Evolutionary conservation across 2,113 vertebrate species (phyloP).

Genomic region (Brachyistius frenatus): DNA sequence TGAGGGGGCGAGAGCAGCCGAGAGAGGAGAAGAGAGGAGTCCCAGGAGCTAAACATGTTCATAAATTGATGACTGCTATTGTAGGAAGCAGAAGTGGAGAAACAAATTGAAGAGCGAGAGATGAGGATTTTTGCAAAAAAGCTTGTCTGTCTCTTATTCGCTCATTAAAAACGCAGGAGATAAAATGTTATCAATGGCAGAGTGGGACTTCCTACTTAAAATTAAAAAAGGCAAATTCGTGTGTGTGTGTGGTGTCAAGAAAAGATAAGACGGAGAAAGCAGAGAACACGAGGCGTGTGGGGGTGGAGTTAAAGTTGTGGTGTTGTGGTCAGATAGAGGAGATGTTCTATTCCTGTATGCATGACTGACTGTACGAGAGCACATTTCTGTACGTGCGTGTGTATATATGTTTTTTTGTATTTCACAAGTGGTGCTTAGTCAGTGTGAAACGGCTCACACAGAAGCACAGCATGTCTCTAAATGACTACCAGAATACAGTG

Average conservation of each 20-base stretch:
- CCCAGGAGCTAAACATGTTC: constrained; percentile 51
- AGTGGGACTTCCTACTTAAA: constrained; percentile 38
- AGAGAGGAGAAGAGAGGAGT: constrained; percentile 29
- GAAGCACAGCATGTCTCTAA: neutral
- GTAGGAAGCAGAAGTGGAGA: constrained; percentile 31
- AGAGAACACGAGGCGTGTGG: neutral
- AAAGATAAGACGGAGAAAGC: constrained; percentile 14
- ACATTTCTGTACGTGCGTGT: neutral
- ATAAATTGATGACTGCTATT: constrained; percentile 57
- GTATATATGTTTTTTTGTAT: neutral
- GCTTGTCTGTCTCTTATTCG: constrained; percentile 28
- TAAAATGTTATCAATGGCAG: constrained; percentile 44
- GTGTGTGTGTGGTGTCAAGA: neutral
- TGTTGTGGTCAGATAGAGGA: neutral
- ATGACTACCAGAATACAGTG: constrained; percentile 8
- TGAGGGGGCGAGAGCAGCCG: constrained; percentile 45
- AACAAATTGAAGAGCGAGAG: constrained; percentile 49
- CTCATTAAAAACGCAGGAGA: constrained; percentile 42
- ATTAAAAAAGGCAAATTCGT: constrained; percentile 24
- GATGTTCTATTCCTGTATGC: neutral
- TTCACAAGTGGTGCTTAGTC: constrained; percentile 8
- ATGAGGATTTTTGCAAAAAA: constrained; percentile 17
- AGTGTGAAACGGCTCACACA: neutral
- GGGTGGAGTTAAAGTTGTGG: neutral
- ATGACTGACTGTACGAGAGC: neutral